phyloP scores from a whole-genome alignment of 2,797 vertebrate genomes.

The Trachurus trachurus region DNA sequence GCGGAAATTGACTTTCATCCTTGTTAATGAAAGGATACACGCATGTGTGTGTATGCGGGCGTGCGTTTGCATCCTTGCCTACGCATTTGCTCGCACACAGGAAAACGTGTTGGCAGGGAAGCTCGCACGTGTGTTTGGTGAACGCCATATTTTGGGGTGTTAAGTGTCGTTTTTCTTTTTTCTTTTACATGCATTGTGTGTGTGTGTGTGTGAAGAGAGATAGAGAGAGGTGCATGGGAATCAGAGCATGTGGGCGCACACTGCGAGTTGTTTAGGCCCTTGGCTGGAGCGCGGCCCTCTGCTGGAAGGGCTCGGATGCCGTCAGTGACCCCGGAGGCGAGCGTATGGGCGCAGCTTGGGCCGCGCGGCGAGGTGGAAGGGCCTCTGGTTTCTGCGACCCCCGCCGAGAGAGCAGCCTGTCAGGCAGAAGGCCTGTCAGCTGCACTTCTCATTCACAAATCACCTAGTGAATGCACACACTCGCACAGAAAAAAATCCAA shows the following conservation, averaged over 20 bases:
- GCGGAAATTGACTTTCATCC: constrained; percentile 71
- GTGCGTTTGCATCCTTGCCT: constrained; percentile 32
- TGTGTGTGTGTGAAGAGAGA: neutral
- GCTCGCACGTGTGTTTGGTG: constrained; percentile 43
- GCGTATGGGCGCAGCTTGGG: constrained; percentile 73
- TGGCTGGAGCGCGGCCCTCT: constrained; percentile 53
- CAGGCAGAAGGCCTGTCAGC: constrained; percentile 76
- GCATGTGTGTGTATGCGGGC: constrained; percentile 13
- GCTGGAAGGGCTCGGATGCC: constrained; percentile 65
- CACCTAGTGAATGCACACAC: constrained; percentile 45
- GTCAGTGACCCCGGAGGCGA: constrained; percentile 71
- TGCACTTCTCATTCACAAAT: constrained; percentile 77
- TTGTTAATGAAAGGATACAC: constrained; percentile 72
- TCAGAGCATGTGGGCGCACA: constrained; percentile 51
- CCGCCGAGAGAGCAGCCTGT: constrained; percentile 75
- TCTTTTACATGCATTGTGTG: constrained; percentile 22
- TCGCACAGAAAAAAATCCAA: neutral
- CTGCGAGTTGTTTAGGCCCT: constrained; percentile 48
- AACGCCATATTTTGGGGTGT: constrained; percentile 44
- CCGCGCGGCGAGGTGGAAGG: constrained; percentile 58
- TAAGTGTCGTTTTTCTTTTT: constrained; percentile 50
- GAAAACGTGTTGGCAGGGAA: constrained; percentile 49
- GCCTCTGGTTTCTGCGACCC: constrained; percentile 66
- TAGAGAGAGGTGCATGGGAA: constrained; percentile 38
- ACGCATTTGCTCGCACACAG: constrained; percentile 28